A percentile compares a stretch with the other conserved stretches of the same genome.
phyloP scores from a whole-genome alignment of 1,140 invertebrate species.

The Eriocheir sinensis region DNA sequence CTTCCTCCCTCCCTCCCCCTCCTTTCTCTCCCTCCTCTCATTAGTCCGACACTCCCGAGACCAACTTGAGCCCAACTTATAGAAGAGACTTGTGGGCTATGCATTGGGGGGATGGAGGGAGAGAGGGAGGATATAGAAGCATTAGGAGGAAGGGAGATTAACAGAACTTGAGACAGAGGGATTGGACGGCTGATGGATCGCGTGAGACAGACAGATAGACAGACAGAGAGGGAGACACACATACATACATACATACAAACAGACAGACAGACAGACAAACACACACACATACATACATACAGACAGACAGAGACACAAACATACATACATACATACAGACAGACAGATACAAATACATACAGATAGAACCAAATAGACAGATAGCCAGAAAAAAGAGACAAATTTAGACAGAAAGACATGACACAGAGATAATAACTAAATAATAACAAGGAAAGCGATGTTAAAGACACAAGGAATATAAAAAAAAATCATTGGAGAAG shows the following conservation, averaged over 20 bases:
- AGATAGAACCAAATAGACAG: not conserved
- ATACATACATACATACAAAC: not conserved
- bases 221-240: not conserved
- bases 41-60: not conserved
- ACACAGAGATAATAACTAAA: too few species aligned
- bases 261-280: constrained; percentile 36
- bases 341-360: too few species aligned
- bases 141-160: not conserved
- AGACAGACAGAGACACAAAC: too few species aligned
- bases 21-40: not conserved
- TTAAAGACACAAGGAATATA: too few species aligned
- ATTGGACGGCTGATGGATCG: too few species aligned
- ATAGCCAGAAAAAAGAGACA: too few species aligned
- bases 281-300: not conserved
- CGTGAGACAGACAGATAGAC: not conserved
- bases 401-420: too few species aligned
- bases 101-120: not conserved
- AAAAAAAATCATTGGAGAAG: too few species aligned
- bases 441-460: too few species aligned
- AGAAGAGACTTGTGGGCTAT: not conserved
- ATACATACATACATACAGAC: too few species aligned
- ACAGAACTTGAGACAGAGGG: not conserved
- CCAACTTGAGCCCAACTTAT: constrained; percentile 3
- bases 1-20: too few species aligned
- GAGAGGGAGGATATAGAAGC: not conserved